Base-by-base conservation (phyloP, 2,113 vertebrate species). In the Boleophthalmus pectinirostris region DNA sequence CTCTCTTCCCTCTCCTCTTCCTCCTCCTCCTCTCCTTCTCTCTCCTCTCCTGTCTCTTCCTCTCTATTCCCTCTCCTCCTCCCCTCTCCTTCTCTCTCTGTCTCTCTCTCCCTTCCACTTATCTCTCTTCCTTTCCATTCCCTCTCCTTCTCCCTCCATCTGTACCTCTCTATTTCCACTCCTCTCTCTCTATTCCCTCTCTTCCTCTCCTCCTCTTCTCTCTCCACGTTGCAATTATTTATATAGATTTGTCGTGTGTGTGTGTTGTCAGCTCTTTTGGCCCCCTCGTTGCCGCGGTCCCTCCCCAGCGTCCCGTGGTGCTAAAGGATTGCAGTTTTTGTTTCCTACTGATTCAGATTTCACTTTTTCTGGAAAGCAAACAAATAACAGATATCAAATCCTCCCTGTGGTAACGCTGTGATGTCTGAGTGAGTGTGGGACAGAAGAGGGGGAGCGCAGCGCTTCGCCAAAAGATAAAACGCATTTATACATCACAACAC, bases 231-330 rank as follows among this genome's bases (percentile, higher is more conserved):
- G 78, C 82, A 87, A 89, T 90, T 89, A 91, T 92, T 92, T 91
- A 92, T 91, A 90, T 87, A 82, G 82, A 90, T 93, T 89, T 90
- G 89, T 90, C 89, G 88, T n/a, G n/a, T 66, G 23, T 85, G 87
- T 86, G 38, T 4, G 82, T 79, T 82, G 73, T 82, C 85, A 82
- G 83, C 66, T 70, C 66, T 73, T 79, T 81, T 77, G 73, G 81
- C 21, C 47, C n/a, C 7, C 66, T 78, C 68, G 77, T 73, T 80
- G 16, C 66, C 18, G 35, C 51, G 75, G 73, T 20, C 43, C 24
- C 57, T 15, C 24, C 57, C 21, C 51, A 74, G 78, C 33, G 69
- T 69, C 79, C 85, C 1, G 53, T 73, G 75, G 82, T 72, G 78
- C 71, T 69, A 78, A 77, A 83, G 67, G n/a, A 68, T 70, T 61